Base-by-base conservation (phyloP, 2,888 invertebrate species). In the Pristionchus entomophagus region DNA sequence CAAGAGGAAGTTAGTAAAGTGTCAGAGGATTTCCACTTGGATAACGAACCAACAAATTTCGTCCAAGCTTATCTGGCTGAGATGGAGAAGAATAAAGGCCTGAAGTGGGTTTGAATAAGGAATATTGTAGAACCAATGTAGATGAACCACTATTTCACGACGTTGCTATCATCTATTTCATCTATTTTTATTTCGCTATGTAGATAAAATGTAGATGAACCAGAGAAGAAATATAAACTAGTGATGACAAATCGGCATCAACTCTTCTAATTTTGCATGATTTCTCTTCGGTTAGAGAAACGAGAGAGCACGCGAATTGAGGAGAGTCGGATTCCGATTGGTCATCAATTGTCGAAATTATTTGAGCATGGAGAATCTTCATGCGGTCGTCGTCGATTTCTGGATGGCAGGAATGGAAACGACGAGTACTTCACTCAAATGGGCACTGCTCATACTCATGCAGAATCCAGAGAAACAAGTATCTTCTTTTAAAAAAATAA, bases 341-440 rank as follows among this genome's bases (percentile, higher is more conserved):
- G n/a, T n/a, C n/a, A n/a, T n/a, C n/a, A n/a, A n/a, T n/a, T n/a
- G n/a, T n/a, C n/a, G n/a, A n/a, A n/a, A n/a, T n/a, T n/a, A n/a
- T 81, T 81, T 3, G 35, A 86, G 86, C 22, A 4, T 86, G 26
- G 22, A 12, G 2, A 73, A 86, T 19, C 69, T 86, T 19, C 26
- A 80, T 8, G 91, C 73, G 29, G 41, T 84, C 56, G 69, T 49
- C 3, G 59, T 88, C 19, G 91, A 91, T 73, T 88, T 91, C 84
- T 91, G 89, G 88, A 14, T 90, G 26, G 91, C 90, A 29, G 91
- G 91, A 8, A 90, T 90, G 90, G 91, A 91, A 32, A 90, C 91
- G 5, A 89, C 91, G 14, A 87, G 89, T 0, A 90, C 87, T 0
- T 85, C 89, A 0, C 83, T 91, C 3, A 78, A 88, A n/a, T 90